Evolutionary conservation across 2,113 vertebrate species (phyloP), one percentile per base, ranked within the genome.

Genomic region (Carassius carassius): DNA sequence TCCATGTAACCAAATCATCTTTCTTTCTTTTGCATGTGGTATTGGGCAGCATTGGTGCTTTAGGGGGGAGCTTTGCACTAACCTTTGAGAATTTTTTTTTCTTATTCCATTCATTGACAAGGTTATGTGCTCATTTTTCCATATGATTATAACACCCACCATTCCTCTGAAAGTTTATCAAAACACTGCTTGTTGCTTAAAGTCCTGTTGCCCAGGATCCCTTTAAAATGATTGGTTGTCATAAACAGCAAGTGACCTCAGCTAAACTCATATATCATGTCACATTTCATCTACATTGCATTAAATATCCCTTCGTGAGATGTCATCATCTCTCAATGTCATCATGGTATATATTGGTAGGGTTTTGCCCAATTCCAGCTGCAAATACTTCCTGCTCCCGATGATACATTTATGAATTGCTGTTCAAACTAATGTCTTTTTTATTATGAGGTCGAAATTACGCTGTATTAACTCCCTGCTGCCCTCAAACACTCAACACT

Each of bases 11-110:
- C 82, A 78, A 91, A 86, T 87, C 88, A 87, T 86, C 82, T 88
- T 91, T 79, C 75, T 91, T 83, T 65, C 62, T 82, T 88, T 89
- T 94, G 94, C 94, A 95, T 93, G 93, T 91, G 90, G 86, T 92
- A 89, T 91, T 89, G 91, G 91, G 87, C 86, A 89, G 78, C 60
- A 78, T 56, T 35, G 86, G 80, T 35, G 74, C 60, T 88, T 9
- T 65, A 89, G 13, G 21, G 67, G 67, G 17, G 77, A 84, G 19
- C 70, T 41, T 51, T 67, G 3, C 21, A 63, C 67, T 84, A 58
- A 78, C 78, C 54, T 84, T 86, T 79, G 82, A 60, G 62, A 60
- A 63, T 10, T 10, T 56, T 3, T 17, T 47, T 17, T 35, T 65
- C 5, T 23, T 10, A 41, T 2, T 19, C 9, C 78, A 65, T n/a